These are phyloP conservation scores for Hedya salicella DNA, from an alignment of 2,888 invertebrate species.

Conservation along the genomic window DNA sequence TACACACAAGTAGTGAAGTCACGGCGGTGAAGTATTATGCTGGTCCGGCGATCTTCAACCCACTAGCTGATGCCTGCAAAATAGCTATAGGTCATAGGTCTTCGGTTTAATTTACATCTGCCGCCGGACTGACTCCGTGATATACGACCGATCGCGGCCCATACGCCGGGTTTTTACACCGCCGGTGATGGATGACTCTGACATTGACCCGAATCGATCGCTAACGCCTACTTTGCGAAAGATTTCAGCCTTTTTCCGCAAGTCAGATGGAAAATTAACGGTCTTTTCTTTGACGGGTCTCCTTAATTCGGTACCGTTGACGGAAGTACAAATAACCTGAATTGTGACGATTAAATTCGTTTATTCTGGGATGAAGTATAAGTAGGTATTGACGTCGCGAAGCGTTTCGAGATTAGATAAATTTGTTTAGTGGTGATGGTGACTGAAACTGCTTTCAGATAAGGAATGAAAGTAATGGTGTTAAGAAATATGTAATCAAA, in stretches of 20 bases:
- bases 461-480: no score
- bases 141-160: conserved; percentile 63
- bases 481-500: no score
- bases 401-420: neutral
- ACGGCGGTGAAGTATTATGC: no score
- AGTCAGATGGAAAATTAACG: conserved; percentile 42
- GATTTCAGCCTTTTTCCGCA: conserved; percentile 40
- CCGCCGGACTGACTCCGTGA: conserved; percentile 60
- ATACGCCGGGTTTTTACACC: conserved; percentile 63
- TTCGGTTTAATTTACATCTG: conserved; percentile 40
- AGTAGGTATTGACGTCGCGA: neutral
- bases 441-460: no score
- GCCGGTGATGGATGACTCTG: conserved; percentile 67
- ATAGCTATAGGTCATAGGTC: conserved; percentile 31
- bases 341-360: neutral
- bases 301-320: neutral
- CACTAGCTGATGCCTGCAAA: neutral
- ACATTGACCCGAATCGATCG: conserved; percentile 71
- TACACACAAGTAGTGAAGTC: no score
- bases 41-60: no score
- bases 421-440: neutral
- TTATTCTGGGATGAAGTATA: neutral
- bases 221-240: conserved; percentile 44
- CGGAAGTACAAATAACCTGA: neutral
- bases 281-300: conserved; percentile 19